Conservation (phyloP, 1,140 invertebrate species). For the Drosophila lini region DNA sequence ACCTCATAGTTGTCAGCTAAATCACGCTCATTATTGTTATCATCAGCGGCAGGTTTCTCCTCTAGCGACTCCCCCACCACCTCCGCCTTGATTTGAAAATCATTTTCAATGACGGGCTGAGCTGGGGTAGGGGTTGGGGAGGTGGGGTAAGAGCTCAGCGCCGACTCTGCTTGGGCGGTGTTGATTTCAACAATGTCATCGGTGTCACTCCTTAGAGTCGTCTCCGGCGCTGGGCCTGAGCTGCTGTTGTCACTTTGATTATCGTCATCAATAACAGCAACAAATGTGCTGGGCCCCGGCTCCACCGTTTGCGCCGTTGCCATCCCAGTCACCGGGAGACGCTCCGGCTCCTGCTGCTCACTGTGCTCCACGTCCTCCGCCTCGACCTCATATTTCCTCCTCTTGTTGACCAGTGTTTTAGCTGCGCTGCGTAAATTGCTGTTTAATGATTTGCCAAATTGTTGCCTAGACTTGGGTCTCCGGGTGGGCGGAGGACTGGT, state of each 20-base stretch:
- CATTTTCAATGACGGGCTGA: conserved; percentile 66
- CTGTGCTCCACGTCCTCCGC: conserved; percentile 5
- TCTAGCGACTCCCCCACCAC: conserved; percentile 11
- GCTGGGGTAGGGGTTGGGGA: conserved; percentile 2
- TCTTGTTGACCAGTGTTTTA: conserved; percentile 59
- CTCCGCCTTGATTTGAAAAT: conserved; percentile 76
- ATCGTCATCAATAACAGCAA: conserved; percentile 79
- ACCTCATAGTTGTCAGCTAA: conserved; percentile 78
- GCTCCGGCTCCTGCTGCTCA: conserved; percentile 17
- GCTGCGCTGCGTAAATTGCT: conserved; percentile 74
- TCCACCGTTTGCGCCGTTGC: conserved; percentile 35
- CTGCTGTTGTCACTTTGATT: conserved; percentile 80
- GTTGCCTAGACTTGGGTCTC: conserved; percentile 50
- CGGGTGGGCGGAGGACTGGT: conserved; percentile 4
- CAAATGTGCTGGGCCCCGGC: conserved; percentile 53
- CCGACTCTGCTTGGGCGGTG: conserved; percentile 39
- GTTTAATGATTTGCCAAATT: conserved; percentile 83
- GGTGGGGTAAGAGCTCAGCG: conserved; percentile 11
- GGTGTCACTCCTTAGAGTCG: conserved; percentile 56
- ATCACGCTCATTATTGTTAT: conserved; percentile 83
- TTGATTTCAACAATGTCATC: conserved; percentile 82
- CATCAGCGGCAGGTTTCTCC: conserved; percentile 64
- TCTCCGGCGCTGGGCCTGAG: conserved; percentile 23
- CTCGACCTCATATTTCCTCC: conserved; percentile 29
- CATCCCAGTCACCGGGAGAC: conserved; percentile 24